Evolutionary conservation across 2,797 vertebrate genomes (phyloP).

Genomic region (Rhinella marina): DNA sequence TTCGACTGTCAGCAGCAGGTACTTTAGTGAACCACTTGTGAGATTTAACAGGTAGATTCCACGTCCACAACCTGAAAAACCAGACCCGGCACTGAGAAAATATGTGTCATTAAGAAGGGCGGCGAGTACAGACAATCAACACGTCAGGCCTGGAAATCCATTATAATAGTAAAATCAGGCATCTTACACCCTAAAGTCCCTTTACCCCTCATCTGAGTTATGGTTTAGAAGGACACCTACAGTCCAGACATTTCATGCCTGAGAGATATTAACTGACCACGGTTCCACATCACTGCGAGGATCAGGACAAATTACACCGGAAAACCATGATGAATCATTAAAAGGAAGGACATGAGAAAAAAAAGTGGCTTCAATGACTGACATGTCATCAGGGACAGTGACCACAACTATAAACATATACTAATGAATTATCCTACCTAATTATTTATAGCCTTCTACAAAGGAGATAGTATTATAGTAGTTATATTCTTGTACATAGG

Average conservation of each 20-base stretch:
- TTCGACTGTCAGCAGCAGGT: not conserved
- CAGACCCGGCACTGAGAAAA: not conserved
- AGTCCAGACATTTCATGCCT: not conserved
- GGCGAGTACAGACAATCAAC: not conserved
- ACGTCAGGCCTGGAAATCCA: too few species aligned
- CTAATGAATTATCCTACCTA: too few species aligned
- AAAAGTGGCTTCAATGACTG: not conserved
- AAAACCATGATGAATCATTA: not conserved
- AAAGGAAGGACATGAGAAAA: not conserved
- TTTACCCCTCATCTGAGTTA: not conserved
- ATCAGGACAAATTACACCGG: not conserved
- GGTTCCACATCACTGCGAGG: not conserved
- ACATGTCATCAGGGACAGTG: not conserved
- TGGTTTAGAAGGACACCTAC: not conserved
- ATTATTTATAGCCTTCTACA: too few species aligned
- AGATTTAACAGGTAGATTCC: not conserved
- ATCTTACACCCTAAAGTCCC: too few species aligned
- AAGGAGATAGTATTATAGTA: not conserved
- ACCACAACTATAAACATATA: too few species aligned
- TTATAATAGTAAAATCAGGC: too few species aligned
- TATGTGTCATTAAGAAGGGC: not conserved
- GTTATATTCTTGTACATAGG: not conserved
- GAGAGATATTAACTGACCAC: not conserved
- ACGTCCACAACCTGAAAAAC: slow-evolving; percentile 26
- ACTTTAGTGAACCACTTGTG: not conserved